Conservation (phyloP, 2,113 vertebrate species). For the Chascanopsetta lugubris region DNA sequence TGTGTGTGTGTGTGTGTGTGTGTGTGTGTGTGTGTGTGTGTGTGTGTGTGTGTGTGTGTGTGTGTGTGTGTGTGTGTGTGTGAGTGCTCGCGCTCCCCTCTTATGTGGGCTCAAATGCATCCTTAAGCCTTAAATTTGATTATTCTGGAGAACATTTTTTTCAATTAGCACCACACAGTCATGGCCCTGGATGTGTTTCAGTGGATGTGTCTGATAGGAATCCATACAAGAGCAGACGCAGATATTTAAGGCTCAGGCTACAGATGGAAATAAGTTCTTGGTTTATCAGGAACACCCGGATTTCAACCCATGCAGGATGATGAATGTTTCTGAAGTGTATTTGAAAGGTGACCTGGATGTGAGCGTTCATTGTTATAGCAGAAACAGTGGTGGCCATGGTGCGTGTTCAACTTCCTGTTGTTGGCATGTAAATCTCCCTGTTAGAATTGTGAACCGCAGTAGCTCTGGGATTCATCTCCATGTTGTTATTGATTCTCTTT, state of each 20-base stretch:
- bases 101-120: conserved; percentile 61
- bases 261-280: not conserved
- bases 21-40: conserved; percentile 13
- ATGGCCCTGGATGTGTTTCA: conserved; percentile 42
- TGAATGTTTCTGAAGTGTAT: not conserved
- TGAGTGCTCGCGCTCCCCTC: too few relatives aligned
- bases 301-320: not conserved
- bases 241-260: conserved; percentile 4
- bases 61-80: conserved; percentile 22
- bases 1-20: conserved; percentile 22
- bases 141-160: conserved; percentile 78
- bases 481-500: too few relatives aligned
- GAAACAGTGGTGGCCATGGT: too few relatives aligned
- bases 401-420: too few relatives aligned
- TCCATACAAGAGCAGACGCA: conserved; percentile 18
- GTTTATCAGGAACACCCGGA: not conserved
- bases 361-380: too few relatives aligned
- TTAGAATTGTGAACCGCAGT: too few relatives aligned
- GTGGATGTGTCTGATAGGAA: conserved; percentile 4
- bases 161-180: conserved; percentile 73
- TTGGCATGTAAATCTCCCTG: too few relatives aligned
- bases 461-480: too few relatives aligned
- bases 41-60: conserved; percentile 8
- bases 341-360: not conserved
- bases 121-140: conserved; percentile 82